Percentiles rank a stretch among this genome's conserved stretches.
These are phyloP conservation scores for Strigamia transsilvanica DNA, from an alignment of 2,888 invertebrate genomes.

Conservation along the genomic window DNA sequence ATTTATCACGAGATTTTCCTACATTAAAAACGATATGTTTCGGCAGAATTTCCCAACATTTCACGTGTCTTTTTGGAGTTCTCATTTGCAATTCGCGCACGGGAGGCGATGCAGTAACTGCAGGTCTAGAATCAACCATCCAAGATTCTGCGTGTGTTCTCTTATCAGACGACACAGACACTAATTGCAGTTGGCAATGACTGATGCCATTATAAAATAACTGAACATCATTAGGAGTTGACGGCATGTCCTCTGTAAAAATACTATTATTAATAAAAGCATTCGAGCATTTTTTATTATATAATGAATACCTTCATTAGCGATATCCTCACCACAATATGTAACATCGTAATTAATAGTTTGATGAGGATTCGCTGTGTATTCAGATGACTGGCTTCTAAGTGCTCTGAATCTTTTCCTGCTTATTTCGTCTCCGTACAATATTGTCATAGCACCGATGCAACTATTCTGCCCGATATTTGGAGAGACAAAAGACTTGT, in stretches of 20 bases:
- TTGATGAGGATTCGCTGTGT: not conserved
- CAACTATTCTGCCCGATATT: not conserved
- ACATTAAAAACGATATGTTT: not conserved
- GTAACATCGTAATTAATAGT: not conserved
- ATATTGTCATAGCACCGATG: not conserved
- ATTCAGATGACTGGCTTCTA: not conserved
- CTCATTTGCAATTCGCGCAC: not conserved
- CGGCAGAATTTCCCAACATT: conserved; percentile 14
- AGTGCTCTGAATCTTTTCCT: conserved; percentile 20
- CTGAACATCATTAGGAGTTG: conserved; percentile 33
- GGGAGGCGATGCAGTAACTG: not conserved
- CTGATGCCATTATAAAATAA: conserved; percentile 34
- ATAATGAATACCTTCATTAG: not conserved
- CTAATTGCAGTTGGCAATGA: conserved; percentile 4
- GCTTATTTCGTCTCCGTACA: conserved; percentile 46
- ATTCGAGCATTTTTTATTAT: not conserved
- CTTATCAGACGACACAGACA: not conserved
- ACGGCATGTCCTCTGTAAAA: conserved; percentile 39
- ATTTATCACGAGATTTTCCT: not conserved
- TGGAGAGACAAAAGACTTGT: not conserved
- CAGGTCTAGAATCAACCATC: not conserved
- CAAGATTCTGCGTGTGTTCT: not conserved
- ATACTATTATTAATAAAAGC: not conserved
- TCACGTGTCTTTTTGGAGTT: not conserved
- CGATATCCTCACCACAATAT: not conserved